Evolutionary conservation across 2,888 invertebrate genomes (phyloP).

Genomic region (Piscicola geometra): DNA sequence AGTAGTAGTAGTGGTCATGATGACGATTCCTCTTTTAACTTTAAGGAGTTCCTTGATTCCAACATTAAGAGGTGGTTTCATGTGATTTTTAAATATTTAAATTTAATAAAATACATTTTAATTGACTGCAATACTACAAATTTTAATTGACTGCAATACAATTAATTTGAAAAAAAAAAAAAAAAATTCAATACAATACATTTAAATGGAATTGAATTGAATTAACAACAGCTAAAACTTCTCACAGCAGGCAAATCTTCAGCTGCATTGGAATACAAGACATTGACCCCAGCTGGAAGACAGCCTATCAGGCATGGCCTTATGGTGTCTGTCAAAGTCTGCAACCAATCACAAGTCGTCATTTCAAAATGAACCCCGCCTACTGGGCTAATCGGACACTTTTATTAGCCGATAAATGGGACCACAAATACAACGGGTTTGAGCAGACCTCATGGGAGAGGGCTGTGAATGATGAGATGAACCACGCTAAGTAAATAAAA

Average conservation of each 20-base stretch:
- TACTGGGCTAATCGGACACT: slow-evolving; percentile 43
- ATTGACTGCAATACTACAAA: no score
- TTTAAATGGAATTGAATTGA: no score
- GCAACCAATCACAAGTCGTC: slow-evolving; percentile 40
- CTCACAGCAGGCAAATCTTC: slow-evolving; percentile 45
- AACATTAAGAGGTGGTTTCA: slow-evolving; percentile 47
- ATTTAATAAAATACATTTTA: no score
- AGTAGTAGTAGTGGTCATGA: slow-evolving; percentile 43
- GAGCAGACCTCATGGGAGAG: slow-evolving; percentile 51
- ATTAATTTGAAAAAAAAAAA: no score
- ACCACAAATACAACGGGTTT: slow-evolving; percentile 46
- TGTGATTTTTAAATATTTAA: no score
- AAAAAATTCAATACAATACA: no score
- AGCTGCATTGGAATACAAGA: slow-evolving; percentile 53
- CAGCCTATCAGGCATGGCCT: slow-evolving; percentile 47
- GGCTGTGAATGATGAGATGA: slow-evolving; percentile 53
- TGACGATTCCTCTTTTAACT: slow-evolving; percentile 48
- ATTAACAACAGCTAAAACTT: neutral
- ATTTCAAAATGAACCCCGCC: slow-evolving; percentile 41
- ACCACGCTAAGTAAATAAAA: slow-evolving; percentile 51
- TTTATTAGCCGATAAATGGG: slow-evolving; percentile 48
- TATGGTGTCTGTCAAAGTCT: slow-evolving; percentile 50
- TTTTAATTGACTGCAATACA: no score
- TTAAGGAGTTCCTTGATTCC: slow-evolving; percentile 49
- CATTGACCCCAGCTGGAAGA: slow-evolving; percentile 49